phyloP scores from a whole-genome alignment of 1,140 invertebrate species.

The Neodiprion virginianus region DNA sequence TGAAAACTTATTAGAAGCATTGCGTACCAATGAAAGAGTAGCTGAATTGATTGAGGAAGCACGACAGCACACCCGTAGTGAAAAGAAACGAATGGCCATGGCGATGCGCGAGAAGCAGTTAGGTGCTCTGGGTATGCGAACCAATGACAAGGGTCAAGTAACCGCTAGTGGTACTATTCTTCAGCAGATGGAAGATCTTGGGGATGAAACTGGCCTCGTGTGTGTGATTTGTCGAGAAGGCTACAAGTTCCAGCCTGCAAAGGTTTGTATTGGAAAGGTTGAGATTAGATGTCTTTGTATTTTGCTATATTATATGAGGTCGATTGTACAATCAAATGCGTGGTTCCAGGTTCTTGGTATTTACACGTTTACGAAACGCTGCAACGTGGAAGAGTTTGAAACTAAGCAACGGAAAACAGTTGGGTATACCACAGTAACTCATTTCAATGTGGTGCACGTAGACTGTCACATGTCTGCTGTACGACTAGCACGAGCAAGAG shows the following conservation, averaged over 20 bases:
- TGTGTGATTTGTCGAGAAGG: conserved; percentile 99
- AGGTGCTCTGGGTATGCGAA: conserved; percentile 93
- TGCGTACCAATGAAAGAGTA: conserved; percentile 84
- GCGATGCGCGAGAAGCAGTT: conserved; percentile 96
- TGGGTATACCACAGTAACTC: conserved; percentile 93
- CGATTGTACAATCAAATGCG: conserved; percentile 43
- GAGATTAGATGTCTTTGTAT: neutral
- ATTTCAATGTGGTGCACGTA: conserved; percentile 98
- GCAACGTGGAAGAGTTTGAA: conserved; percentile 94
- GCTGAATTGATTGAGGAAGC: conserved; percentile 90
- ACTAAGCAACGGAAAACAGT: conserved; percentile 82
- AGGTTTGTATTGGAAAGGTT: conserved; percentile 58
- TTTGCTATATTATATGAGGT: conserved; percentile 11
- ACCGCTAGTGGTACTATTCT: conserved; percentile 89
- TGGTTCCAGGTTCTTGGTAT: conserved; percentile 80
- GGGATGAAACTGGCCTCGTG: conserved; percentile 93
- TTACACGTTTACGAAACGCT: conserved; percentile 97
- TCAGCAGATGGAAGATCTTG: conserved; percentile 93
- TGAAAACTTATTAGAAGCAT: conserved; percentile 91
- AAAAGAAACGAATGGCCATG: conserved; percentile 98
- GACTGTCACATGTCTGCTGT: conserved; percentile 98
- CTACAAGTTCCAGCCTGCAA: conserved; percentile 92
- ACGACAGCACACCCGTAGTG: conserved; percentile 88
- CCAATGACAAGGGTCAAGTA: conserved; percentile 92
- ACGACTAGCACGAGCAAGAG: conserved; percentile 74